Percentiles rank a stretch among this genome's conserved stretches.
Conservation (phyloP, 2,113 vertebrate species). For the Taurulus bubalis region DNA sequence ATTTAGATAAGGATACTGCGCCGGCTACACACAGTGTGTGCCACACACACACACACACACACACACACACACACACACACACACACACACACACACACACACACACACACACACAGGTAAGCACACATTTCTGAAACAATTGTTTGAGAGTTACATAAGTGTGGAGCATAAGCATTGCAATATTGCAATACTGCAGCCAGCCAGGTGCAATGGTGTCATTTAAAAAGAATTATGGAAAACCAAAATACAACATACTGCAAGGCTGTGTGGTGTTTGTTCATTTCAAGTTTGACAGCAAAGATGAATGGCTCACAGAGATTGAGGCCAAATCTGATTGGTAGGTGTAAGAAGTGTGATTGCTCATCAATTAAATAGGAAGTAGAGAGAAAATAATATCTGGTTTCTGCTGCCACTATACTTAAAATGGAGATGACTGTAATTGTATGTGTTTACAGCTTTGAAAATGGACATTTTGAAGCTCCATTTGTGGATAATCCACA, state of each 20-base stretch:
- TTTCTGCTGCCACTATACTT: neutral
- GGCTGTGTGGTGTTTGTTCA: neutral
- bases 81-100: neutral
- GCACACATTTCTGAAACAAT: neutral
- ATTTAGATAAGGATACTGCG: neutral
- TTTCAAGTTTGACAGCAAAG: neutral
- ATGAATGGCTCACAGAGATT: neutral
- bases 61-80: neutral
- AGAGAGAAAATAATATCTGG: neutral
- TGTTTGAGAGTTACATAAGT: neutral
- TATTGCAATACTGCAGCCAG: neutral
- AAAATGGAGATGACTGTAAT: neutral
- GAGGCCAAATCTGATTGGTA: neutral
- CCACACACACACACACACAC: neutral
- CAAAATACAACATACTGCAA: neutral
- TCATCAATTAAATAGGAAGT: neutral
- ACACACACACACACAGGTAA: neutral
- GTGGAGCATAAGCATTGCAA: neutral
- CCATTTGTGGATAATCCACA: slow-evolving; percentile 20
- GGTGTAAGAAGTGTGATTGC: neutral
- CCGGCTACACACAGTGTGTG: neutral
- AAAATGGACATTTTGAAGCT: neutral
- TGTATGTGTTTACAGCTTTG: slow-evolving; percentile 1
- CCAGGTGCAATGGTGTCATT: neutral
- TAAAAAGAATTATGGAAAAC: neutral